A percentile compares a stretch with the other conserved stretches of the same genome.
Conservation (phyloP, 2,113 vertebrate species). For the Cariama cristata region DNA sequence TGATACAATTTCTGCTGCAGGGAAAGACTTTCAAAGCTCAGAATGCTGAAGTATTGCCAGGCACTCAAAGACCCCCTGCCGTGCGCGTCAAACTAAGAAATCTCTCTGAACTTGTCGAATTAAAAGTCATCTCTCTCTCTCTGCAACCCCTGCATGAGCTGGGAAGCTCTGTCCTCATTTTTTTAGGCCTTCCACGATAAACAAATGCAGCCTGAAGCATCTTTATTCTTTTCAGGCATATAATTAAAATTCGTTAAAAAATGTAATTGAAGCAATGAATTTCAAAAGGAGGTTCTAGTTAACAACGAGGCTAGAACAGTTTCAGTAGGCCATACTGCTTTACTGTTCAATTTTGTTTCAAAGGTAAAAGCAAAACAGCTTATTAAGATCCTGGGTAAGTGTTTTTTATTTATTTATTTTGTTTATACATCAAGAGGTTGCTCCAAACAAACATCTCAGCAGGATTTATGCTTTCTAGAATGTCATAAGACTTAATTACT, state of each 20-base stretch:
- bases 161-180: conserved; percentile 87
- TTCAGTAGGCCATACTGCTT: conserved; percentile 55
- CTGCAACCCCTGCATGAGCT: conserved; percentile 88
- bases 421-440: conserved; percentile 77
- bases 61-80: conserved; percentile 93
- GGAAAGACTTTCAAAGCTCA: conserved; percentile 94
- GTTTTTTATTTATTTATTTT: conserved; percentile 45
- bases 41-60: conserved; percentile 86
- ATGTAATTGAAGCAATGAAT: conserved; percentile 81
- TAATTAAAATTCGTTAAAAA: conserved; percentile 85
- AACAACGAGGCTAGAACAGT: conserved; percentile 70
- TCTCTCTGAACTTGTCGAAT: conserved; percentile 96
- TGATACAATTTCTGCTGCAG: conserved; percentile 93
- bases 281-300: conserved; percentile 78
- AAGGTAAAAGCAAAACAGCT: conserved; percentile 74
- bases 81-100: conserved; percentile 93
- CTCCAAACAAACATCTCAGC: conserved; percentile 78
- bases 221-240: conserved; percentile 83
- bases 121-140: conserved; percentile 92
- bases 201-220: conserved; percentile 83
- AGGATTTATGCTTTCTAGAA: conserved; percentile 75
- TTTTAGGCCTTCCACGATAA: conserved; percentile 82
- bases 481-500: conserved; percentile 80
- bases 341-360: conserved; percentile 65
- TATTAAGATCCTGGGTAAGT: conserved; percentile 67